Percentiles rank a stretch among this genome's conserved stretches.
Evolutionary conservation across 2,113 vertebrate genomes (phyloP).

Genomic region (Ophthalmolycus amberensis): DNA sequence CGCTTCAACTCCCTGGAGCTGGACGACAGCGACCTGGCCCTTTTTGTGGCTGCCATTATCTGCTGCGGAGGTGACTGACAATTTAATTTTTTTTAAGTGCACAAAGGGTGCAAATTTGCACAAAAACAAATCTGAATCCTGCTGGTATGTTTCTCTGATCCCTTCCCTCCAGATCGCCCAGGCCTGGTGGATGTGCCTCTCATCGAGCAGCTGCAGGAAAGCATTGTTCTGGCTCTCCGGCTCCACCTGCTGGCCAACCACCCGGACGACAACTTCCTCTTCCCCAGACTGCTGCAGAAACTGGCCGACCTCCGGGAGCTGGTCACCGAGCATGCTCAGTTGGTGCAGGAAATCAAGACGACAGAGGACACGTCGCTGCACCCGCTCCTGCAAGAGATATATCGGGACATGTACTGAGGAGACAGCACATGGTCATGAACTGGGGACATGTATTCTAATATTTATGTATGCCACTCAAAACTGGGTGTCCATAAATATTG

Average conservation of each 20-base stretch:
- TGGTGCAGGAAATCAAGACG: slow-evolving; percentile 94
- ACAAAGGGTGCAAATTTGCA: neutral
- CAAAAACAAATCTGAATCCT: neutral
- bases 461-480: neutral
- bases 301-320: slow-evolving; percentile 94
- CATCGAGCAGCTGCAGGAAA: slow-evolving; percentile 94
- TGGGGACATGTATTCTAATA: neutral
- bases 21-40: slow-evolving; percentile 94
- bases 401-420: slow-evolving; percentile 92
- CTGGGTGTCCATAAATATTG: neutral
- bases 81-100: neutral
- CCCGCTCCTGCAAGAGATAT: slow-evolving; percentile 95
- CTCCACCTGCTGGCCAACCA: slow-evolving; percentile 93
- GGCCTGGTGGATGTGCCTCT: slow-evolving; percentile 89
- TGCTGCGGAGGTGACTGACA: slow-evolving; percentile 92
- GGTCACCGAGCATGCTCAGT: slow-evolving; percentile 93
- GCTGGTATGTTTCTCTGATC: neutral
- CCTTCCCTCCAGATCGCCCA: slow-evolving; percentile 87
- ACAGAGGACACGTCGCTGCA: slow-evolving; percentile 93
- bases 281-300: slow-evolving; percentile 95
- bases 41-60: slow-evolving; percentile 97
- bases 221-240: slow-evolving; percentile 90
- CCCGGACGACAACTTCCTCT: slow-evolving; percentile 90
- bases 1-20: slow-evolving; percentile 96
- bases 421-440: neutral